phyloP scores from a whole-genome alignment of 2,797 vertebrate species.

The Falco peregrinus region DNA sequence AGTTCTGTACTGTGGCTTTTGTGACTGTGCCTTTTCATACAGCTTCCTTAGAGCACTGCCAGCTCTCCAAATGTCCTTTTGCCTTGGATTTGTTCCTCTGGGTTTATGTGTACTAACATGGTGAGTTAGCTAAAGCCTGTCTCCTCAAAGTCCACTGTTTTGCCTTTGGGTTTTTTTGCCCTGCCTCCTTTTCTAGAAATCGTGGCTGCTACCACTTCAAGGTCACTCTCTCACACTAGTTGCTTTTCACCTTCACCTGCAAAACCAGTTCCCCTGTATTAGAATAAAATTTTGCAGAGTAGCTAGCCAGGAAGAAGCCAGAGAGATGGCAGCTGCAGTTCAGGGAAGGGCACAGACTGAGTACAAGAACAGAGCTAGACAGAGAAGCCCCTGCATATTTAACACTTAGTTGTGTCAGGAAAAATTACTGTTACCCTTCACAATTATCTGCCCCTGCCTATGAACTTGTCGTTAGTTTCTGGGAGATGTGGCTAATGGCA shows the following conservation, averaged over 20 bases:
- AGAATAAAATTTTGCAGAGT: neutral
- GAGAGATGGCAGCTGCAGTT: neutral
- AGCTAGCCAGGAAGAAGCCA: neutral
- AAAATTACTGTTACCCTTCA: neutral
- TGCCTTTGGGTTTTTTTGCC: neutral
- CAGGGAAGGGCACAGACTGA: neutral
- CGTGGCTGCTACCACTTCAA: neutral
- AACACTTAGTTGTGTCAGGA: neutral
- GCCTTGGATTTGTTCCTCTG: neutral
- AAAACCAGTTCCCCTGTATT: neutral
- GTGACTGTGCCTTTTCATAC: neutral
- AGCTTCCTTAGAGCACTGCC: neutral
- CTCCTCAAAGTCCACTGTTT: neutral
- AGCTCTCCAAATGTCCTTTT: neutral
- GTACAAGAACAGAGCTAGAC: neutral
- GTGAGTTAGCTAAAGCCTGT: neutral
- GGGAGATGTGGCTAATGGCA: neutral
- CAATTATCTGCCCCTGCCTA: neutral
- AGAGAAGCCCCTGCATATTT: neutral
- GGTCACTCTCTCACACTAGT: neutral
- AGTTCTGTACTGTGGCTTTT: neutral
- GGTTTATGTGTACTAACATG: neutral
- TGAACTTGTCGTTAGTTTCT: constrained; percentile 21
- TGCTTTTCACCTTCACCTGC: neutral
- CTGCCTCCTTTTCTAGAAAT: constrained; percentile 11